These are phyloP conservation scores for Boulengeromyrus knoepffleri DNA, from an alignment of 2,113 vertebrate genomes.

Conservation along the genomic window DNA sequence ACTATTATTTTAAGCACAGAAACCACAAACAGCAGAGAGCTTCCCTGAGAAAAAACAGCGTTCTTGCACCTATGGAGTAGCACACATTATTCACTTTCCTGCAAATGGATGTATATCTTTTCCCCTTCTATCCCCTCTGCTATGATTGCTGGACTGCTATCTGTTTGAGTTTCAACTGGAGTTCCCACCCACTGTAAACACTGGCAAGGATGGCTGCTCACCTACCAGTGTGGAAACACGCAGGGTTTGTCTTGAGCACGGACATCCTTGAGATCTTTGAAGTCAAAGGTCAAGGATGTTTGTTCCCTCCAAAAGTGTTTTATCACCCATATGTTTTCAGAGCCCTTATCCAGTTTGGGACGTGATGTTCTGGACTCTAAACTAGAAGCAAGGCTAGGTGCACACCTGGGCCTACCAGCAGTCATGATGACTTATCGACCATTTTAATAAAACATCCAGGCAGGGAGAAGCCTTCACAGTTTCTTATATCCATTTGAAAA, in stretches of 20 bases:
- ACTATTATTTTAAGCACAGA: background rate
- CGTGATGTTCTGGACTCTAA: background rate
- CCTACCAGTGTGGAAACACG: background rate
- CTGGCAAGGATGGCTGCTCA: background rate
- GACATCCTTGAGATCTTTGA: background rate
- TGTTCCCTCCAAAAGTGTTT: background rate
- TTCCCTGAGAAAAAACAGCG: background rate
- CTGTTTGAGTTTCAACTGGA: background rate
- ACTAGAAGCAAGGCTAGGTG: background rate
- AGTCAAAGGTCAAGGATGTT: background rate
- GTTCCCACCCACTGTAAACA: background rate
- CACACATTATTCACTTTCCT: background rate
- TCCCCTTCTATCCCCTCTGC: background rate
- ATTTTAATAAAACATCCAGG: background rate
- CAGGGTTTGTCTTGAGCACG: background rate
- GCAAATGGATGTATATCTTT: background rate
- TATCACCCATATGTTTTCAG: background rate
- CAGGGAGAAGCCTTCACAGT: background rate
- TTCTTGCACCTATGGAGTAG: background rate
- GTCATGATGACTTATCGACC: background rate
- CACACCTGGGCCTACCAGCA: background rate
- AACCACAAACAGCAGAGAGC: background rate
- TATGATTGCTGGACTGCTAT: background rate
- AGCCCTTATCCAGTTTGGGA: background rate
- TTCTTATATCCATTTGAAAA: background rate